Evolutionary conservation across 2,797 vertebrate species (phyloP), one percentile per base, ranked within the genome.

Genomic region (Propithecus perrieri): DNA sequence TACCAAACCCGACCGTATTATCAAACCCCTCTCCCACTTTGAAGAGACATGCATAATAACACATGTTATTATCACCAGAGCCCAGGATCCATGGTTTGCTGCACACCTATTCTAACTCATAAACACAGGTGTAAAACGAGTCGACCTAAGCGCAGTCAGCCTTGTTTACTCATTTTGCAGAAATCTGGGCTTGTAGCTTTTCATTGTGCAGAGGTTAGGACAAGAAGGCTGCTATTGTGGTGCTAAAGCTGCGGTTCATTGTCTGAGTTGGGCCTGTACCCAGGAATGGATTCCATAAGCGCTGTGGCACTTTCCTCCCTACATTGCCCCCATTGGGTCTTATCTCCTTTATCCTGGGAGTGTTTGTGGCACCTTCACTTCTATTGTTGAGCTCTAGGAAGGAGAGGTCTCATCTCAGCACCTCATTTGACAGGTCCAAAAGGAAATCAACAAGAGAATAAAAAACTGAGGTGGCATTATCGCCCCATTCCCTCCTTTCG

Each of bases 381-480:
- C 33, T 48, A 61, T 38, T 96, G 67, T 85, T 43, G 74, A 95
- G 43, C 85, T 43, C 57, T 91, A 93, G 83, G 76, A 83, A 92
- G 61, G 67, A 97, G 41, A 95, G 46, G 9, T 11, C 85, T 98
- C 12, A 0, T 80, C 94, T 89, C 63, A 86, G 97, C 33, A 89
- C 53, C 53, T 96, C 71, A 93, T 95, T 71, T 94, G 75, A 83
- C 5, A 92, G 61, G 55, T 83, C 90, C 53, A 76, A 93, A 97
- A 95, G 61, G 43, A 92, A 94, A 97, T 38, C 72, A 63, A 96
- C 74, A 96, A 96, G 96, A 92, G 35, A 85, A 98, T 91, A 59
- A 80, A 97, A 48, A n/a, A 65, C 53, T 8, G 48, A 94, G 41
- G 84, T 30, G 69, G 50, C 72, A 33, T 90, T 91, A 89, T 65